Conservation (phyloP, 2,113 vertebrate genomes). For the Sander vitreus region DNA sequence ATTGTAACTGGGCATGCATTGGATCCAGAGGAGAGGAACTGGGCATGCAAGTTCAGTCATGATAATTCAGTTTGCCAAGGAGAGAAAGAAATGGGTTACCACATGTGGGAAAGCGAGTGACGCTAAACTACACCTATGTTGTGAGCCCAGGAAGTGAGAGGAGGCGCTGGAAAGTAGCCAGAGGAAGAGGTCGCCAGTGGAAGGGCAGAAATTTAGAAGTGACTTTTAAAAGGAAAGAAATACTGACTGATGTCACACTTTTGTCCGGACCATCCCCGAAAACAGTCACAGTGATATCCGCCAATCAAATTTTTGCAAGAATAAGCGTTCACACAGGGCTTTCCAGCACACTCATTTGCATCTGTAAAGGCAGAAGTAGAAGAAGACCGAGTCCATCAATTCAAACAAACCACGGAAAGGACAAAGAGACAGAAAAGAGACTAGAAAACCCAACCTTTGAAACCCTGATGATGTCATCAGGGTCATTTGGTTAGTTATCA, state of each 20-base stretch:
- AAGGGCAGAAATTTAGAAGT: slow-evolving; percentile 22
- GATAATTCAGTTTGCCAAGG: slow-evolving; percentile 39
- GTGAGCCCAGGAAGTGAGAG: slow-evolving; percentile 51
- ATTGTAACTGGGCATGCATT: slow-evolving; percentile 33
- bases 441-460: slow-evolving; percentile 14
- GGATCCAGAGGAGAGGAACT: slow-evolving; percentile 20
- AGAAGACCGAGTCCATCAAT: slow-evolving; percentile 75
- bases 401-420: slow-evolving; percentile 37
- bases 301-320: slow-evolving; percentile 99
- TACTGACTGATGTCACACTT: slow-evolving; percentile 99
- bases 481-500: not conserved
- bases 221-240: slow-evolving; percentile 56
- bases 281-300: slow-evolving; percentile 98
- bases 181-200: slow-evolving; percentile 14
- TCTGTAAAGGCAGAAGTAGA: slow-evolving; percentile 90
- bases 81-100: slow-evolving; percentile 48
- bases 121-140: slow-evolving; percentile 36
- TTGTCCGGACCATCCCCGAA: slow-evolving; percentile 95
- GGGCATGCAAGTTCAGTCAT: slow-evolving; percentile 63
- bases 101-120: slow-evolving; percentile 54
- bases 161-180: slow-evolving; percentile 36
- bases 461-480: not conserved
- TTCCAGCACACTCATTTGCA: slow-evolving; percentile 96
- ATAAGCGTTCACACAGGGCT: slow-evolving; percentile 94
- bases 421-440: slow-evolving; percentile 38